Evolutionary conservation across 2,888 invertebrate genomes (phyloP).

Genomic region (Priapulus caudatus): DNA sequence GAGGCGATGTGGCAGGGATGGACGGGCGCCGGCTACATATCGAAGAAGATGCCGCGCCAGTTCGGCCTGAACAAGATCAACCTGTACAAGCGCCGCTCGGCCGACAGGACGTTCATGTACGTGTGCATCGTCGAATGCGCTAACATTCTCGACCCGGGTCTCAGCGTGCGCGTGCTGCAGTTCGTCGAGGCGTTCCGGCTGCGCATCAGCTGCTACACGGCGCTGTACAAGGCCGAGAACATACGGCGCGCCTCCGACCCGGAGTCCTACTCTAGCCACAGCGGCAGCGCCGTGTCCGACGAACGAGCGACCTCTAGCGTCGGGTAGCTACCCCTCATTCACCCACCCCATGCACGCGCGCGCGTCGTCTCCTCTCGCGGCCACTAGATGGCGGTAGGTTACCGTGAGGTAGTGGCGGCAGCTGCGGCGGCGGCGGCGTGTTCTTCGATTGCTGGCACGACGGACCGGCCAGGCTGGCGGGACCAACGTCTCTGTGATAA

Average conservation of each 20-base stretch:
- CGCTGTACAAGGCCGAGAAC: background rate
- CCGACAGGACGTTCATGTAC: constrained; percentile 1
- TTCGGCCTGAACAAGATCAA: constrained; percentile 1
- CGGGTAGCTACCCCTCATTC: no score
- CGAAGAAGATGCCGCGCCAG: background rate
- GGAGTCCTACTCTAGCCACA: no score
- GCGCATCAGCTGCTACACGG: background rate
- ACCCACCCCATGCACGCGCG: no score
- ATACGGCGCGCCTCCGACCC: background rate
- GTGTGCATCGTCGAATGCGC: background rate
- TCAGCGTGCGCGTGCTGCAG: background rate
- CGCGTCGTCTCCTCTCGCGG: no score
- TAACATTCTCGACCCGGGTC: background rate
- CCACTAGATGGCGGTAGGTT: no score
- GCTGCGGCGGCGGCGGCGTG: no score
- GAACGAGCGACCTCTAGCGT: no score
- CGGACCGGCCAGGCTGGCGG: no score
- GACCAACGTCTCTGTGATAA: no score
- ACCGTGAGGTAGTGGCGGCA: no score
- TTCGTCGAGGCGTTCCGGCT: background rate
- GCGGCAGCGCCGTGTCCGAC: no score
- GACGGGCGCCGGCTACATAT: background rate
- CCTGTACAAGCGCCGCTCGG: background rate
- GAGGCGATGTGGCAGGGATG: background rate
- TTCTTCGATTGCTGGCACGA: no score